Conservation (phyloP, 2,113 vertebrate species). For the Pycnonotus jocosus region DNA sequence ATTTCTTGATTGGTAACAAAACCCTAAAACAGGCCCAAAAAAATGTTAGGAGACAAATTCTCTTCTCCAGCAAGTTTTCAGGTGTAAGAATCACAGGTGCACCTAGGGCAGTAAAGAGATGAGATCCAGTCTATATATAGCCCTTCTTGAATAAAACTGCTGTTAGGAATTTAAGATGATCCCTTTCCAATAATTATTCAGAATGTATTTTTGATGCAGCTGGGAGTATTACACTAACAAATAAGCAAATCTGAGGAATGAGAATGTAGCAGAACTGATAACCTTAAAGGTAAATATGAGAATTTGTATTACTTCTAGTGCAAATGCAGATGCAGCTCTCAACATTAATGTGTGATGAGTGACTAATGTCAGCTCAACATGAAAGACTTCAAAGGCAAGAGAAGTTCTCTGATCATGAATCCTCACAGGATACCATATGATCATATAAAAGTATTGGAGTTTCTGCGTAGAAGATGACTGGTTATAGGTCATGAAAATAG, state of each 20-base stretch:
- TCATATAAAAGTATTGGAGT: not conserved
- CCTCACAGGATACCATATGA: not conserved
- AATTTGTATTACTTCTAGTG: not conserved
- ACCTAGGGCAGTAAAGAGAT: not conserved
- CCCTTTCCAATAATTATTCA: conserved; percentile 7
- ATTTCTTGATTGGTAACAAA: not conserved
- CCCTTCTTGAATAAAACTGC: not conserved
- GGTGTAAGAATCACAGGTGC: not conserved
- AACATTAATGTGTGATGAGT: not conserved
- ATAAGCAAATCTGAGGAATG: not conserved
- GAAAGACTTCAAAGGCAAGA: not conserved
- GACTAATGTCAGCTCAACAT: not conserved
- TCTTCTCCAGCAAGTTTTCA: not conserved
- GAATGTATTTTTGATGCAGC: not conserved
- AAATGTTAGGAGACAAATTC: not conserved
- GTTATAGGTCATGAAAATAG: not conserved
- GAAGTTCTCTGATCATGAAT: not conserved
- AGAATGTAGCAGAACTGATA: not conserved
- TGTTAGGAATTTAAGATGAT: not conserved
- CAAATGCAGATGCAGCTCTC: not conserved
- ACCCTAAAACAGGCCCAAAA: fast-evolving
- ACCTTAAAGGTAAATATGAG: not conserved
- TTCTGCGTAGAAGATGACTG: not conserved
- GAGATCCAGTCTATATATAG: not conserved
- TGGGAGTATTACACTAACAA: conserved; percentile 9